A percentile compares a stretch with the other conserved stretches of the same genome.
These are phyloP conservation scores for Denticeps clupeoides DNA, from an alignment of 2,797 vertebrate genomes.

Conservation along the genomic window DNA sequence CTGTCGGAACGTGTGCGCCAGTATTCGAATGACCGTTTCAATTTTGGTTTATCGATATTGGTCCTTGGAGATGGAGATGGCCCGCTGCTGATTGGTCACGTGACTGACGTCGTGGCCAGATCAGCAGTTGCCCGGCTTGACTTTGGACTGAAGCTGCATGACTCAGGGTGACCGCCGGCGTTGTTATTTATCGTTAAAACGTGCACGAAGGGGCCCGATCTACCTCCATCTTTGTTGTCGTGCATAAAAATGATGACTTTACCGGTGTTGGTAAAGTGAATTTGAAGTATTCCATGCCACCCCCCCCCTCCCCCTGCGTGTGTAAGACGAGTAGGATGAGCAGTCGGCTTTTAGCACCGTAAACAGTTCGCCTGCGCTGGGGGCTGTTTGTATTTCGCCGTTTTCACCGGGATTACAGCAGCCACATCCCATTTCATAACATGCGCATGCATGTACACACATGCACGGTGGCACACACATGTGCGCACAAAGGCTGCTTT, in stretches of 20 bases:
- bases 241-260: too few species aligned
- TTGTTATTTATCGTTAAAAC: too few species aligned
- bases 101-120: not conserved
- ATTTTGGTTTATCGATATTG: too few species aligned
- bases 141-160: not conserved
- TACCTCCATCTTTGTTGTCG: too few species aligned
- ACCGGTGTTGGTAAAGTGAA: too few species aligned
- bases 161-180: too few species aligned
- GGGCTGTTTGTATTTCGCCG: conserved; percentile 28
- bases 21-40: too few species aligned
- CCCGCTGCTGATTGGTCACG: not conserved
- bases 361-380: not conserved
- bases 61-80: too few species aligned
- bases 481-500: conserved; percentile 18
- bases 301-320: not conserved
- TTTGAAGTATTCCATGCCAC: too few species aligned
- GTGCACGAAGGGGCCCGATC: too few species aligned
- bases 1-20: too few species aligned
- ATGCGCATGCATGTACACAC: conserved; percentile 34
- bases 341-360: not conserved
- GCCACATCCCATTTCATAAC: conserved; percentile 42
- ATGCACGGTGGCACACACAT: conserved; percentile 16
- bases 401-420: conserved; percentile 38
- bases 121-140: not conserved
- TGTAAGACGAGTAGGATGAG: too few species aligned